Evolutionary conservation across 2,888 invertebrate genomes (phyloP), one percentile per base, ranked within the genome.

Genomic region (Andrena minutula): DNA sequence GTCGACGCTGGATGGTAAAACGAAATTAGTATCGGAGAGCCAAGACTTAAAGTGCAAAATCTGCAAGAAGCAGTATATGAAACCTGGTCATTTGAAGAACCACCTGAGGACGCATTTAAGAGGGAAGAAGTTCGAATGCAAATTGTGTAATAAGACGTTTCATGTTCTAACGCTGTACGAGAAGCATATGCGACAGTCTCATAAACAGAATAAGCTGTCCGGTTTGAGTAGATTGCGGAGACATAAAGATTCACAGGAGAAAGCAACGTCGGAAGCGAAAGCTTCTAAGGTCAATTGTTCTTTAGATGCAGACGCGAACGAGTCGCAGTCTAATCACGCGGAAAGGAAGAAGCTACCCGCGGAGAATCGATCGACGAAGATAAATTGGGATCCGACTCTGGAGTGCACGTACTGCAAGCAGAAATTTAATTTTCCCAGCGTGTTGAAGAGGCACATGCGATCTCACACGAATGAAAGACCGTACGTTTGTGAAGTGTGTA

Each of bases 401-500:
- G 79, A 89, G 41, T 92, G 92, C 63, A 83, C 86, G 0, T 91
- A 88, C 61, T 92, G 92, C 69, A 86, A 89, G 58, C 92, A 91
- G 74, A 90, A 87, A 70, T 92, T 92, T 32, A 88, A 82, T 58
- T 92, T 91, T 26, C 92, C 91, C 1, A 92, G 92, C 63, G 90
- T 92, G n/a, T 81, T 92, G 47, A 90, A 92, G 66, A 83, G 92
- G 20, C 92, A 92, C 64, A 85, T 92, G 76, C 88, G 92, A 49
- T 91, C 91, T 2, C 92, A 92, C 53, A 92, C 92, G 16, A 92
- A 92, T 49, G 92, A 92, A 78, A 81, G 92, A 7, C 92, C 92
- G 0, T 92, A 92, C 68, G 77, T 88, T 16, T 92, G 92, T 75
- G 73, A 91, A 12, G 68, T 92, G 2, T 92, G 92, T 61, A 90